Evolutionary conservation across 92 coral and sea anemone genomes (phyloP), one percentile per base, ranked within the genome.

Genomic region (Bergia sp.): DNA sequence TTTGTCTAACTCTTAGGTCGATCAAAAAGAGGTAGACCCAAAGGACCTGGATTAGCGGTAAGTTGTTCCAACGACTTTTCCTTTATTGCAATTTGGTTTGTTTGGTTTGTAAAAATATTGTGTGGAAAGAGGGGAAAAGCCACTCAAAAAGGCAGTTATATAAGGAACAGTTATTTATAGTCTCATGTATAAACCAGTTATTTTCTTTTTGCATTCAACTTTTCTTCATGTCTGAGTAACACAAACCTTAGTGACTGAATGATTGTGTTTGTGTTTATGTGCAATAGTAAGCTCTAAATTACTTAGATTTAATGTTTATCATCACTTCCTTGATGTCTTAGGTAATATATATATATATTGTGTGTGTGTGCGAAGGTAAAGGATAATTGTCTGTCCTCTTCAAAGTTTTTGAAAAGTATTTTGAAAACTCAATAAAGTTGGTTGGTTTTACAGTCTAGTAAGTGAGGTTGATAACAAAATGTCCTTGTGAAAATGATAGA

Each of bases 1-100:
- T 84, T 67, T 39, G 37, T 43, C 39, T 29, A 37, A 45, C 49
- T 79, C 45, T 84, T 40, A 84, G 87, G 87, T 39, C 77, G 87
- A 84, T 45, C 79, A 23, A 84, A 84, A 84, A 84, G 87, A 37
- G 87, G 87, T 71, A 84, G 87, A 38, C 87, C 87, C 43, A 84
- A 73, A 20, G 79, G n/a, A 15, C 67, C 87, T 84, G 87, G 87
- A 44, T 66, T 7, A 84, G 61, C 55, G 87, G 87, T 84, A 20
- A 84, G 87, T 79, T 50, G 67, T 73, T 37, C 12, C 38, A 4
- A 77, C 20, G 3, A 75, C 9, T 3, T 75, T 6, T 82, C 20
- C 36, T 82, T 82, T 61, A 11, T 39, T 21, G 13, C 82, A 23
- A 18, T 79, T 29, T 9, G 36, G 5, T 82, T 21, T 16, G 66